A percentile compares a stretch with the other conserved stretches of the same genome.
Evolutionary conservation across 2,888 invertebrate species (phyloP).

Genomic region (Clostera curtula): DNA sequence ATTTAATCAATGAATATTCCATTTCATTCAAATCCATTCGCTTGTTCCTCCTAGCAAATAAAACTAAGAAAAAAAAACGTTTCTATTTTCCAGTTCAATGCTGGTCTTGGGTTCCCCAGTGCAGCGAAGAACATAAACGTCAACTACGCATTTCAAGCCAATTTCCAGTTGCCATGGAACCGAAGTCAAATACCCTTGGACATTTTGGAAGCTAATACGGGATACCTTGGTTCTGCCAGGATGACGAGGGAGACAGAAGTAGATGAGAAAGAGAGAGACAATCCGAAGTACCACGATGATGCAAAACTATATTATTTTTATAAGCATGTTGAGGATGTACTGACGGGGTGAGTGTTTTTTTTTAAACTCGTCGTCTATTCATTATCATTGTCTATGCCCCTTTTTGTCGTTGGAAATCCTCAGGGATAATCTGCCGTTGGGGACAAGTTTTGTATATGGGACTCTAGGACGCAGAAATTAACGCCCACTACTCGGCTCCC

Average conservation of each 20-base stretch:
- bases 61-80: neutral
- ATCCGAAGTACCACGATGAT: constrained; percentile 40
- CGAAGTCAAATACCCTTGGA: constrained; percentile 56
- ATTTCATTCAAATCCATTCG: too few species aligned
- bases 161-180: constrained; percentile 65
- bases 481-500: too few species aligned
- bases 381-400: too few species aligned
- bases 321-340: constrained; percentile 46
- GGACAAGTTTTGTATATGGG: too few species aligned
- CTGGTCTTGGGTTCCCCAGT: constrained; percentile 54
- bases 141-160: constrained; percentile 64
- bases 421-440: too few species aligned
- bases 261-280: constrained; percentile 8
- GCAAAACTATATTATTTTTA: constrained; percentile 57
- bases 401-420: too few species aligned
- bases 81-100: constrained; percentile 50
- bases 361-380: too few species aligned
- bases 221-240: constrained; percentile 41
- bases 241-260: constrained; percentile 40
- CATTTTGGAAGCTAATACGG: constrained; percentile 47
- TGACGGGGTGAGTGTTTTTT: constrained; percentile 47
- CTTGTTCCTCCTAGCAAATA: too few species aligned
- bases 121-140: constrained; percentile 44
- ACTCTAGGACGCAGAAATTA: too few species aligned
- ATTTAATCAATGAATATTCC: too few species aligned